Evolutionary conservation across 2,113 vertebrate genomes (phyloP).

Genomic region (Phocoena sinus): DNA sequence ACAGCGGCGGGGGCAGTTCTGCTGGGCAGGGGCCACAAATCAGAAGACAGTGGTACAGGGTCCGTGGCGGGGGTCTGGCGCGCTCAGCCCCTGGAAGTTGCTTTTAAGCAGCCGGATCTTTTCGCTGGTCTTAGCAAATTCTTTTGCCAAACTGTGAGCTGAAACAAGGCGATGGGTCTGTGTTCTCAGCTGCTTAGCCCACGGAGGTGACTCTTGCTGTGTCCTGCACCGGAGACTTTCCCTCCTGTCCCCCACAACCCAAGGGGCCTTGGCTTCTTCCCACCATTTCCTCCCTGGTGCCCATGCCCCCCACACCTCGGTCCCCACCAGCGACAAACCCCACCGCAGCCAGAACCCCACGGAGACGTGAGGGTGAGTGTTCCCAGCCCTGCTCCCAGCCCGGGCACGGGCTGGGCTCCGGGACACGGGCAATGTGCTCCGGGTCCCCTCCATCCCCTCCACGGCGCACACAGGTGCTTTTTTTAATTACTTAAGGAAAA

Average conservation of each 20-base stretch:
- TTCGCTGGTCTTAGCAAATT: not conserved
- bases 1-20: not conserved
- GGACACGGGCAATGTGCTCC: not conserved
- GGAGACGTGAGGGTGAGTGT: not conserved
- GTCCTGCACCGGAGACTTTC: not conserved
- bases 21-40: too few relatives aligned
- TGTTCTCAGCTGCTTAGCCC: not conserved
- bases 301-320: not conserved
- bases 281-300: not conserved
- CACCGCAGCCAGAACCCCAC: not conserved
- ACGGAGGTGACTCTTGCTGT: accelerated
- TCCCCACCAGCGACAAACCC: not conserved
- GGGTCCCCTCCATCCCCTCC: too few relatives aligned
- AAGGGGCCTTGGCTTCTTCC: not conserved
- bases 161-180: not conserved
- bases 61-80: not conserved
- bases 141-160: not conserved
- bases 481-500: conserved; percentile 34
- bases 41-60: not conserved
- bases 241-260: too few relatives aligned
- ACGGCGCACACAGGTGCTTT: conserved; percentile 7
- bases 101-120: not conserved
- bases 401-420: accelerated
- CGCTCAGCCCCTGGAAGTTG: not conserved
- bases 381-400: too few relatives aligned